phyloP scores from a whole-genome alignment of 2,797 vertebrate genomes.

The Chiroxiphia lanceolata region DNA sequence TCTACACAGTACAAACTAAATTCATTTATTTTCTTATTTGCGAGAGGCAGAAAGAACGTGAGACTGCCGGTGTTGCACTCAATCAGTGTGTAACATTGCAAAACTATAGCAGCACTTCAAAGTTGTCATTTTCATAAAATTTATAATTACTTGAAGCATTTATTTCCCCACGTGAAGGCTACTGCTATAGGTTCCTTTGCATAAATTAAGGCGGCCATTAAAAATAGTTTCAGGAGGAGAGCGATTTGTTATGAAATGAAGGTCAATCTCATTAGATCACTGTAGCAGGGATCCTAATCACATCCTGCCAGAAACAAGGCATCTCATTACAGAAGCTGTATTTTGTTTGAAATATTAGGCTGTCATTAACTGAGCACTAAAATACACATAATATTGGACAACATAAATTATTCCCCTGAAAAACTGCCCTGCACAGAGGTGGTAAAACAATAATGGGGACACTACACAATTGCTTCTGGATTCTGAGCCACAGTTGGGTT shows the following conservation, averaged over 20 bases:
- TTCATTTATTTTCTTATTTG: background rate
- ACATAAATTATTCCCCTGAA: background rate
- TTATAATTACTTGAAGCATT: background rate
- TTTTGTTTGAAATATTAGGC: slow-evolving; percentile 56
- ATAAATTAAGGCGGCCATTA: slow-evolving; percentile 36
- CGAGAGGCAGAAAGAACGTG: background rate
- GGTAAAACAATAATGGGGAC: background rate
- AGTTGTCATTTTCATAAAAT: background rate
- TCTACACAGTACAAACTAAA: background rate
- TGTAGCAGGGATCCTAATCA: slow-evolving; percentile 31
- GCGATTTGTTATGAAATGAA: slow-evolving; percentile 44
- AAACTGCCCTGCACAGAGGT: background rate
- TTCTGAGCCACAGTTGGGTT: background rate
- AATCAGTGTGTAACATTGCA: background rate
- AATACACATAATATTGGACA: background rate
- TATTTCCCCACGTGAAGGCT: slow-evolving; percentile 1
- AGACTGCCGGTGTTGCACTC: background rate
- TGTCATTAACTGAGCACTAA: background rate
- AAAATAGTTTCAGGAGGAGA: slow-evolving; percentile 27
- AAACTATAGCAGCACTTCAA: background rate
- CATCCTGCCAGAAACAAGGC: slow-evolving; percentile 8
- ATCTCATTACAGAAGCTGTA: slow-evolving; percentile 54
- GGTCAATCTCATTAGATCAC: slow-evolving; percentile 55
- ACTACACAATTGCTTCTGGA: background rate
- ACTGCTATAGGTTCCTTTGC: background rate